Base-by-base conservation (phyloP, 2,888 invertebrate species). In the Papilio gigon region DNA sequence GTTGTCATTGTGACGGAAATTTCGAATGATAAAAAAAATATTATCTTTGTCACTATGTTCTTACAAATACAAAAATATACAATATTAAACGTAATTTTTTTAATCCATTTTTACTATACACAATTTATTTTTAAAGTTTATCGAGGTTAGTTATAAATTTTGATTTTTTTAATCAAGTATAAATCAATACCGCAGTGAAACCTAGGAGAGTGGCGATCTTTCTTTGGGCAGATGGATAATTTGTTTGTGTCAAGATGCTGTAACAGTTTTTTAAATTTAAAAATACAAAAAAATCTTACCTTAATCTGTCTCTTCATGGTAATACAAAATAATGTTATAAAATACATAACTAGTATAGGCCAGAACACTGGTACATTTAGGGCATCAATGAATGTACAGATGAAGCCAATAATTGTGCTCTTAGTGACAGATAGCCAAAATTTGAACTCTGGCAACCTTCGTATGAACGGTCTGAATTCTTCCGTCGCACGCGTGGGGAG, bases 231-330 rank as follows among this genome's bases (percentile, higher is more conserved):
- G 27, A 53, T 53, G 5, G 25, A 27, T 1, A 22, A 56, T n/a
- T n/a, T 25, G 14, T 6, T 33, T 33, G 33, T 35, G 33, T 11
- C 33, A 35, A 35, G 33, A 35, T 5, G 11, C 33, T 35, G 33
- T 35, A 20, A 22, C 22, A 44, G 20, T 1, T 8, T 22, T 20
- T 22, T 22, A 11, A 42, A 44, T 22, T 22, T 47, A 11, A 47
- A 12, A 4, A 35, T 58, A 17, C 42, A 30, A n/a, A 47, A 47
- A 59, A 12, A 62, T 63, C 91, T 94, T 90, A 98, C 98, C 96
- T 97, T 99, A 82, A 99, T 99, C 94, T 99, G 99, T 83, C 99
- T 95, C 93, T 99, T 99, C 99, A 99, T 99, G 70, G 99, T 99
- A 84, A 99, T 97, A 91, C 98, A 97, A 92, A 99, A 98, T 77